Evolutionary conservation across 2,113 vertebrate species (phyloP).

Genomic region (Falcunculus frontatus): DNA sequence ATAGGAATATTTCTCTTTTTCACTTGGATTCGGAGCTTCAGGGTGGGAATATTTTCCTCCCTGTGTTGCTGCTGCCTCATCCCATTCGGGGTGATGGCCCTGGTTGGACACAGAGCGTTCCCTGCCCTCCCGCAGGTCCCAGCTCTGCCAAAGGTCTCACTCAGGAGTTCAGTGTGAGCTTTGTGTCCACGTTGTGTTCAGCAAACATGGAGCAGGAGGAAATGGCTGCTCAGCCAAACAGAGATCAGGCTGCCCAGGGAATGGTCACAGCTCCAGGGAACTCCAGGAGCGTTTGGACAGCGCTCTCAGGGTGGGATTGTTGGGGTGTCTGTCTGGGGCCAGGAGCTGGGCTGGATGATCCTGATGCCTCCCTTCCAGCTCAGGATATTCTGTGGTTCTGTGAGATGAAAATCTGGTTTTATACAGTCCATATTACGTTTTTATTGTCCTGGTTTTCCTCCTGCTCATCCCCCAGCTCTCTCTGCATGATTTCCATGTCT

Average conservation of each 20-base stretch:
- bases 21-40: not conserved
- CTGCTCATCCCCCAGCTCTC: not conserved
- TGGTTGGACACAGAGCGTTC: rapidly evolving
- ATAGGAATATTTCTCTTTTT: not conserved
- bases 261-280: not conserved
- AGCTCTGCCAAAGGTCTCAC: not conserved
- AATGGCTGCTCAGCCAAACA: not conserved
- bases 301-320: not conserved
- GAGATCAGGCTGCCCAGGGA: not conserved
- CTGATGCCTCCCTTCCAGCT: not conserved
- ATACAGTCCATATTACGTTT: rapidly evolving
- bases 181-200: rapidly evolving
- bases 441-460: not conserved
- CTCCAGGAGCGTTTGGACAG: not conserved
- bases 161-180: not conserved
- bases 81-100: not conserved
- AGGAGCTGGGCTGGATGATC: not conserved
- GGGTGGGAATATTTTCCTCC: not conserved
- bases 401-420: not conserved
- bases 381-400: not conserved
- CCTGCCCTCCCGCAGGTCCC: not conserved
- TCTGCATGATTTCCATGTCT: not conserved
- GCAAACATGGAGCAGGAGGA: rapidly evolving
- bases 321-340: not conserved
- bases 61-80: not conserved